Evolutionary conservation across 2,797 vertebrate species (phyloP), one percentile per base, ranked within the genome.

Genomic region (Sebastiscus albofasciatus): DNA sequence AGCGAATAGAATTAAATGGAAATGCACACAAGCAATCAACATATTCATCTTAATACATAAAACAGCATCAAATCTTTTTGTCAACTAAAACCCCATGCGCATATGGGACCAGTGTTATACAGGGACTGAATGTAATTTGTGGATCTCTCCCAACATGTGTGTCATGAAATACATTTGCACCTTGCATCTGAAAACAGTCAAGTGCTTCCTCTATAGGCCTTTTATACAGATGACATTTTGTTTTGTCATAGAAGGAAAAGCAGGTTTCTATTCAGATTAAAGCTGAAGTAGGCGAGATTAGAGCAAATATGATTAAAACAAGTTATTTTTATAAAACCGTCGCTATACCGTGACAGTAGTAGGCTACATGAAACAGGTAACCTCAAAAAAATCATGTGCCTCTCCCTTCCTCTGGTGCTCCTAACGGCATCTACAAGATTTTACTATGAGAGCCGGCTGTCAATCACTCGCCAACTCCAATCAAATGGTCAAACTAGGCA

Each of bases 11-110:
- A 83, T 79, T 65, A 73, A 76, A 42, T 61, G 67, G 75, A 27
- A 84, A 79, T 29, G 52, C 78, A 83, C 71, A 81, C 75, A 72
- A 72, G 85, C 52, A 81, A 83, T 75, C 67, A 83, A 59, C 60
- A 74, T 70, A 71, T 80, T 74, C 46, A 62, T 77, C 65, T 83
- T 71, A 67, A 82, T 54, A 60, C 70, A 80, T 68, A 36, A 85
- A 80, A 77, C 18, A 75, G 8, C 70, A 65, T 70, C 52, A 67
- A 29, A 71, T 78, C 62, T 67, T 77, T 83, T 83, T 79, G 58
- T 71, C 64, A 67, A 65, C 27, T 70, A 22, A 77, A 79, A 29
- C 67, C 58, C 65, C 27, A 69, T 22, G 46, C 52, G 27, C 29
- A 46, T 60, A 66, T 66, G 55, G 55, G 66, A 39, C 46, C 9